A percentile compares a stretch with the other conserved stretches of the same genome.
These are phyloP conservation scores for Sylvicola cinctus DNA, from an alignment of 2,888 invertebrate species.

Conservation along the genomic window DNA sequence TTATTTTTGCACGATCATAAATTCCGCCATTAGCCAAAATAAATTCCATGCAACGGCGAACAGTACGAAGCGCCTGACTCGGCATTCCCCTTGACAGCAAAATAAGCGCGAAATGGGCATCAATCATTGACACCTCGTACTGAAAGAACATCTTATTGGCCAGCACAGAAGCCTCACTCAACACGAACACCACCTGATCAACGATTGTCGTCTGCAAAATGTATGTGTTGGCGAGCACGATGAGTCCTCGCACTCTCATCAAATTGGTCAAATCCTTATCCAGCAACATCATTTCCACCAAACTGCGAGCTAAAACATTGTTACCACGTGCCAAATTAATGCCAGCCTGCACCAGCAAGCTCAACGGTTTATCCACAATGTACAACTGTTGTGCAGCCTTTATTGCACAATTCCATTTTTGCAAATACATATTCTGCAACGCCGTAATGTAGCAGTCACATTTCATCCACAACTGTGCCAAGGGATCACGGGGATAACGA, in stretches of 20 bases:
- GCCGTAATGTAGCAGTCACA: conserved; percentile 36
- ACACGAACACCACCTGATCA: conserved; percentile 33
- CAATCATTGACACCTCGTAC: conserved; percentile 50
- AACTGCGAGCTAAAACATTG: conserved; percentile 19
- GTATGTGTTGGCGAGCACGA: conserved; percentile 45
- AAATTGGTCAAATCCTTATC: conserved; percentile 24
- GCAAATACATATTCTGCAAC: conserved; percentile 25
- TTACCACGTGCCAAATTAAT: conserved; percentile 23
- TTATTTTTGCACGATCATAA: conserved; percentile 57
- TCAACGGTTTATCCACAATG: conserved; percentile 43
- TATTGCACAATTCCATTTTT: conserved; percentile 48
- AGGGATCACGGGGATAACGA: conserved; percentile 40
- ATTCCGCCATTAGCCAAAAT: conserved; percentile 63
- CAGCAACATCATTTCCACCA: conserved; percentile 16
- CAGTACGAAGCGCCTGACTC: conserved; percentile 47
- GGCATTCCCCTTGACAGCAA: conserved; percentile 56
- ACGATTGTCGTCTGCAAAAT: conserved; percentile 20
- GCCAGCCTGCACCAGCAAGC: conserved; percentile 30
- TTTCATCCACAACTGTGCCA: conserved; percentile 42
- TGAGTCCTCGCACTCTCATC: conserved; percentile 39
- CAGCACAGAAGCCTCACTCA: conserved; percentile 51
- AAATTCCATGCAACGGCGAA: conserved; percentile 45
- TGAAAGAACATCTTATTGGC: conserved; percentile 56
- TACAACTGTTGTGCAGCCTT: conserved; percentile 44
- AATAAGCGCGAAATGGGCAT: conserved; percentile 61